Conservation (phyloP, 2,888 invertebrate species). For the Harpagoxenus sublaevis region DNA sequence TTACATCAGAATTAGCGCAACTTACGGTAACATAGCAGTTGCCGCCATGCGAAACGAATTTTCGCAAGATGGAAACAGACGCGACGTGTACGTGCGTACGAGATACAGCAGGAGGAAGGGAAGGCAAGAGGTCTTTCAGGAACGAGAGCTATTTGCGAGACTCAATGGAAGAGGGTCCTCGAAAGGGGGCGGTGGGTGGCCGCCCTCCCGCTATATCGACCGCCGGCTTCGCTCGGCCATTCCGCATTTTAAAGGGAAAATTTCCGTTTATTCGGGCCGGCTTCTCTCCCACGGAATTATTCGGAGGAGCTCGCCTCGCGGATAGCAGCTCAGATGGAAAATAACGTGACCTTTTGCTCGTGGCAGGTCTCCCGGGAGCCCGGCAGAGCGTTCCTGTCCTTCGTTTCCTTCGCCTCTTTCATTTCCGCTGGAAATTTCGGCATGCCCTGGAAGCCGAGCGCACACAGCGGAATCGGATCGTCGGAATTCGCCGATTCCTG, state of each 20-base stretch:
- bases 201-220: slow-evolving; percentile 77
- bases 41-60: slow-evolving; percentile 43
- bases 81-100: slow-evolving; percentile 49
- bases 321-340: slow-evolving; percentile 85
- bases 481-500: slow-evolving; percentile 32
- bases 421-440: slow-evolving; percentile 63
- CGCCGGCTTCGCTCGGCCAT: slow-evolving; percentile 78
- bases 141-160: slow-evolving; percentile 79
- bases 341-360: slow-evolving; percentile 85
- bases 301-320: slow-evolving; percentile 80
- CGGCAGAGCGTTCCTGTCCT: slow-evolving; percentile 33
- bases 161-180: slow-evolving; percentile 81
- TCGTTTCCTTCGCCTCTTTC: slow-evolving; percentile 45
- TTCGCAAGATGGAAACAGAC: slow-evolving; percentile 54
- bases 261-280: slow-evolving; percentile 83
- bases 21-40: not conserved
- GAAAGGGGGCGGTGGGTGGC: slow-evolving; percentile 55
- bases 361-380: slow-evolving; percentile 82
- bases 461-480: slow-evolving; percentile 32
- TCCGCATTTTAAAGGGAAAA: slow-evolving; percentile 86
- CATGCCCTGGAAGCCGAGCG: slow-evolving; percentile 38
- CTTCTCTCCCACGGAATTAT: slow-evolving; percentile 81
- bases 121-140: slow-evolving; percentile 71
- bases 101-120: slow-evolving; percentile 43
- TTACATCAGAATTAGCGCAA: slow-evolving; percentile 32